Percentiles rank a stretch among this genome's conserved stretches.
phyloP scores from a whole-genome alignment of 2,113 vertebrate genomes.

The Coracopsis vasa region DNA sequence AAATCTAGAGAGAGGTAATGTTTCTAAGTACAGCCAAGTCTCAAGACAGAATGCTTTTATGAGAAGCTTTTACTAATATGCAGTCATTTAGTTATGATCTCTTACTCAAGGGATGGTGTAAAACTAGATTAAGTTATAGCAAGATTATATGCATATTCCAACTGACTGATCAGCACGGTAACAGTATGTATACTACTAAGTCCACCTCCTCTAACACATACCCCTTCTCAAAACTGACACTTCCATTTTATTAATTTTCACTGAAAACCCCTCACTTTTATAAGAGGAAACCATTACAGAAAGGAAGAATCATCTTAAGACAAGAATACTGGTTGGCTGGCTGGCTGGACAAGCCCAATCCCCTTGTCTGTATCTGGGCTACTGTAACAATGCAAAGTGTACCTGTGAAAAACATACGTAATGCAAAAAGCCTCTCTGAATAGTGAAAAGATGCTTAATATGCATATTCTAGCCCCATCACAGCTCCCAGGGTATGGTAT shows the following conservation, averaged over 20 bases:
- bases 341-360: accelerated
- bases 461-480: background rate
- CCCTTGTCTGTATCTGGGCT: background rate
- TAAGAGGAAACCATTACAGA: background rate
- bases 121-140: background rate
- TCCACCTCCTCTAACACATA: background rate
- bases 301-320: background rate
- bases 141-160: background rate
- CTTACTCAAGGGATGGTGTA: background rate
- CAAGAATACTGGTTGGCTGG: background rate
- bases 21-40: background rate
- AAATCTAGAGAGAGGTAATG: background rate
- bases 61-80: background rate
- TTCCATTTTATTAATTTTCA: background rate
- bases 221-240: background rate
- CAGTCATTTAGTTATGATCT: background rate
- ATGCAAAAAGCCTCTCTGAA: background rate
- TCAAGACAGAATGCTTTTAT: background rate
- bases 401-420: background rate
- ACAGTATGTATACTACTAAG: background rate
- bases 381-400: background rate
- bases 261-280: background rate
- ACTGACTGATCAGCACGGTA: background rate
- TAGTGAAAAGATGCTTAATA: background rate
- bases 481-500: background rate